Evolutionary conservation across 2,113 vertebrate species (phyloP), one percentile per base, ranked within the genome.

Genomic region (Oryzias celebensis): DNA sequence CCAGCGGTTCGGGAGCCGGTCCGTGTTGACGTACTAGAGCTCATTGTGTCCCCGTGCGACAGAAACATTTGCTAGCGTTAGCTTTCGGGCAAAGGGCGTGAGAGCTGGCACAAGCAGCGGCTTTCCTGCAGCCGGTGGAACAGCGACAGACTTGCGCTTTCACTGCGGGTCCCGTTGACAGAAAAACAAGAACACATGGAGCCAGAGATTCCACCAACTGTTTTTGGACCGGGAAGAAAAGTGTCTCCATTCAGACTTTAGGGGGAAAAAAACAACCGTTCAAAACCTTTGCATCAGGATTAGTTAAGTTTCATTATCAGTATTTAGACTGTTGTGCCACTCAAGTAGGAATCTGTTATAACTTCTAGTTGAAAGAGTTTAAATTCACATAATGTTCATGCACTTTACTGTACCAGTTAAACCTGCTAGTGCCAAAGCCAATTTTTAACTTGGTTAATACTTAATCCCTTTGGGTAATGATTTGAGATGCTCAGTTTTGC

Each of bases 61-160:
- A 22, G 43, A 36, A 49, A 68, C 70, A 47, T 59, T 63, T 48
- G 87, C 87, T 85, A 85, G 72, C 69, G 52, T 72, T 89, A 85
- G 88, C 86, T 77, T 51, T 62, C 68, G 81, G 86, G 84, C 81
- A 83, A 83, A 87, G 88, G 86, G 88, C 86, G 88, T 88, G 82
- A 83, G 68, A 68, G 63, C 68, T 79, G 83, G 79, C 84, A 83
- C 65, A 73, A 17, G 14, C 55, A 6, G 59, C 13, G 47, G 62
- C 26, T 62, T 13, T 45, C 75, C 80, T 28, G 75, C 75, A 22
- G 65, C 77, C 7, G 44, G 3, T 50, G 3, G 7, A 59, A 59
- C 51, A 59, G 72, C 56, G 44, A 55, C 61, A 18, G 54, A 52
- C 57, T 18, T 17, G 28, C 6, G 49, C 36, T 52, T 42, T 52